A percentile compares a stretch with the other conserved stretches of the same genome.
These are phyloP conservation scores for Rhyacophila evoluta DNA, from an alignment of 2,888 invertebrate species.

Conservation along the genomic window DNA sequence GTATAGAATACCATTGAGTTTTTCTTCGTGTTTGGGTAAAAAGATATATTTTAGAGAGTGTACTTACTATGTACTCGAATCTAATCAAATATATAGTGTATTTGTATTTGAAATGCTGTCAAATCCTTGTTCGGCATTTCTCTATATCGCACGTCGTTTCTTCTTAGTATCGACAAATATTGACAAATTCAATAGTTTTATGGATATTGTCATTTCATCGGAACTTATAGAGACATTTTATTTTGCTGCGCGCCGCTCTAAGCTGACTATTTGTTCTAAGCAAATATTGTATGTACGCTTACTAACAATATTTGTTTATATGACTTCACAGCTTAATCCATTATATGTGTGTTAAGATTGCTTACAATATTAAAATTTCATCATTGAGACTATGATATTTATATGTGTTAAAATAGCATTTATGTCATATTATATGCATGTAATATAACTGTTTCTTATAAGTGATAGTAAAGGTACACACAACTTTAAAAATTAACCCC, in stretches of 20 bases:
- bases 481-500: too few species aligned
- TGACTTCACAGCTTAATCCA: neutral
- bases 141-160: conserved; percentile 28
- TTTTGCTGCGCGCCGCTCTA: neutral
- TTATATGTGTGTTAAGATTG: neutral
- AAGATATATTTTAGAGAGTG: too few species aligned
- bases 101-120: neutral
- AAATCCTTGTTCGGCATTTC: neutral
- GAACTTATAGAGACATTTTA: neutral
- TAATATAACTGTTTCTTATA: too few species aligned
- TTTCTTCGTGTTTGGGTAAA: too few species aligned
- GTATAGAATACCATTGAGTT: too few species aligned
- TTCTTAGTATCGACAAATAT: conserved; percentile 46
- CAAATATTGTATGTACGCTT: neutral
- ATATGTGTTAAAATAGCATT: too few species aligned
- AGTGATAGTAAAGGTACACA: too few species aligned
- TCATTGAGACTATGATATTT: too few species aligned
- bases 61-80: too few species aligned
- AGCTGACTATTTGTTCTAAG: neutral
- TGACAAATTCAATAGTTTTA: conserved; percentile 40
- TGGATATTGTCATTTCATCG: conserved; percentile 43
- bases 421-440: too few species aligned
- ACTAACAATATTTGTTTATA: neutral
- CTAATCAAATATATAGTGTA: too few species aligned
- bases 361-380: too few species aligned